Evolutionary conservation across 2,888 invertebrate species (phyloP), one percentile per base, ranked within the genome.

Genomic region (Agriotes lineatus): DNA sequence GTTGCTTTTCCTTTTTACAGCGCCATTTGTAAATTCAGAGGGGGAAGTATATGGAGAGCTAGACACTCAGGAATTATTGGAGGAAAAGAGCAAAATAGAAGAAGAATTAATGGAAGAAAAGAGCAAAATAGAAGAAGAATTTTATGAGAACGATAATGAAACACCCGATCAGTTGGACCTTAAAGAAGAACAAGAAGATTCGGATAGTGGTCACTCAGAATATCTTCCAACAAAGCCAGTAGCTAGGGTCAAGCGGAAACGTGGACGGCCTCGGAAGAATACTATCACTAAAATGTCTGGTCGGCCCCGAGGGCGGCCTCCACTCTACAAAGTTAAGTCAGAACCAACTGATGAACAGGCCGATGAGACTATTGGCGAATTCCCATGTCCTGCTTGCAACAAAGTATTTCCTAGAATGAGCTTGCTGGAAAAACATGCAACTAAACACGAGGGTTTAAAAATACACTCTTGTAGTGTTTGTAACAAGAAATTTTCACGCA

Each of bases 401-500:
- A 77, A 80, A 69, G 75, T 82, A 45, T 83, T 82, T 70, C 76
- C 74, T 12, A 79, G 77, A 54, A 72, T 80, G 68, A 79, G 77
- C 48, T 69, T 79, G 44, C 72, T 82, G 50, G 81, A 82, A 42
- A 81, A 79, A 63, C 83, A 83, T 61, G 78, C 78, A 4, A 67
- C 74, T 37, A 75, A 76, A 14, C 82, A 82, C 72, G 78, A 78
- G 16, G 80, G 78, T 5, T 69, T 65, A 19, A 75, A 74, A 54
- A 64, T 74, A 45, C 80, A 83, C 75, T 78, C 79, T 48, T 87
- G 87, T 74, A 77, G 76, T 39, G 73, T 83, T 2, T 88, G 88
- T 72, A 79, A 81, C 9, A 85, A 86, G 69, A 79, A 81, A 12
- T 88, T 87, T 75, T 80, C 83, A 2, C 80, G 87, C 0, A 79